phyloP scores from a whole-genome alignment of 2,797 vertebrate genomes.

The Siniperca obscura region DNA sequence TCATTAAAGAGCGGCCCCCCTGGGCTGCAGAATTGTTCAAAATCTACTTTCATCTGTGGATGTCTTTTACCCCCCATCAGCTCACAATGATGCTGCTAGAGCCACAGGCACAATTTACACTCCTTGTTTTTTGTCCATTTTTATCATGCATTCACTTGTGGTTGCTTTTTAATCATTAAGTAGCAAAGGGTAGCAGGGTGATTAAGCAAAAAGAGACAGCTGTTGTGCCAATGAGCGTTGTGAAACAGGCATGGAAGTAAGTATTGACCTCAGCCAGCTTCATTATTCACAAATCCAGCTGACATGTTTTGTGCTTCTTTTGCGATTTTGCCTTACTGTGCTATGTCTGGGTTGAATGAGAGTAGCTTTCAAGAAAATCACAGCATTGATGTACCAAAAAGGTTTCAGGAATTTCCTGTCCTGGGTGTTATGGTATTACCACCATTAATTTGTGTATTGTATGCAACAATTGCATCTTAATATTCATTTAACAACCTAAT shows the following conservation, averaged over 20 bases:
- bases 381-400: neutral
- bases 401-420: neutral
- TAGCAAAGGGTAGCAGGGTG: conserved; percentile 72
- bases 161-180: conserved; percentile 82
- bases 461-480: neutral
- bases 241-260: conserved; percentile 45
- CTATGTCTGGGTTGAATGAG: neutral
- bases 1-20: conserved; percentile 98
- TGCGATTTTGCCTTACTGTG: neutral
- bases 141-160: conserved; percentile 77
- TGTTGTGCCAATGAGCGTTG: conserved; percentile 53
- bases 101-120: conserved; percentile 90
- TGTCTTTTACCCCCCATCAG: conserved; percentile 93
- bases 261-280: conserved; percentile 63
- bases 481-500: neutral
- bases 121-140: conserved; percentile 82
- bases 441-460: neutral
- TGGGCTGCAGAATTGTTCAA: conserved; percentile 95
- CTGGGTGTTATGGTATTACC: neutral
- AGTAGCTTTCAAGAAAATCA: neutral
- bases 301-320: conserved; percentile 9
- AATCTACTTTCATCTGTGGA: conserved; percentile 97
- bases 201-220: conserved; percentile 74
- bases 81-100: conserved; percentile 88
- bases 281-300: conserved; percentile 29